Conservation (phyloP, 2,113 vertebrate species). For the Salvelinus alpinus region DNA sequence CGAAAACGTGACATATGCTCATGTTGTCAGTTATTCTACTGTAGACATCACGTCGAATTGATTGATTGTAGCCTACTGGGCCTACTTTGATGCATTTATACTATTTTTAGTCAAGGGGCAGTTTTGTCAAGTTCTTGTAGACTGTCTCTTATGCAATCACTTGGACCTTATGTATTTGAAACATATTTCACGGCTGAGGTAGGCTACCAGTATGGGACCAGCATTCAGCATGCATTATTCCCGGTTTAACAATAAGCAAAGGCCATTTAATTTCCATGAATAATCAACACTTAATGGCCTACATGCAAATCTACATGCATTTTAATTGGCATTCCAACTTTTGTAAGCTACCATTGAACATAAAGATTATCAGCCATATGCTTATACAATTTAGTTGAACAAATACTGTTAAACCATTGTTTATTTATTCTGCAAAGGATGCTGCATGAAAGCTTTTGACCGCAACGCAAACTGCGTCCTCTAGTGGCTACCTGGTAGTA, state of each 20-base stretch:
- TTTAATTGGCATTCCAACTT: neutral
- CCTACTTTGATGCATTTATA: no score
- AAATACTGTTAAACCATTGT: neutral
- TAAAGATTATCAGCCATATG: neutral
- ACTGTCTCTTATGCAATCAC: neutral
- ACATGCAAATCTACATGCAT: no score
- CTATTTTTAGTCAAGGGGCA: neutral
- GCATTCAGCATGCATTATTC: neutral
- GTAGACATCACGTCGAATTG: neutral
- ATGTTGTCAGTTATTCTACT: neutral
- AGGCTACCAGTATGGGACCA: no score
- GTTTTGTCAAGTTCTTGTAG: neutral
- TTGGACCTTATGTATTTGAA: neutral
- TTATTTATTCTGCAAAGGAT: neutral
- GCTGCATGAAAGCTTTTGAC: neutral
- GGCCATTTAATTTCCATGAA: neutral
- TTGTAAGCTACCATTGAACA: neutral
- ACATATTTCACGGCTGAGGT: no score
- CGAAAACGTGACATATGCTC: neutral
- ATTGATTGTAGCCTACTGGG: neutral
- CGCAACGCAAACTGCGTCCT: conserved; percentile 3
- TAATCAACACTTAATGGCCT: neutral
- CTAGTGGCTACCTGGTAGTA: conserved; percentile 7
- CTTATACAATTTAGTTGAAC: neutral
- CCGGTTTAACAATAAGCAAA: neutral